These are phyloP conservation scores for Gambusia yucatana DNA, from an alignment of 2,797 vertebrate genomes.

Conservation along the genomic window DNA sequence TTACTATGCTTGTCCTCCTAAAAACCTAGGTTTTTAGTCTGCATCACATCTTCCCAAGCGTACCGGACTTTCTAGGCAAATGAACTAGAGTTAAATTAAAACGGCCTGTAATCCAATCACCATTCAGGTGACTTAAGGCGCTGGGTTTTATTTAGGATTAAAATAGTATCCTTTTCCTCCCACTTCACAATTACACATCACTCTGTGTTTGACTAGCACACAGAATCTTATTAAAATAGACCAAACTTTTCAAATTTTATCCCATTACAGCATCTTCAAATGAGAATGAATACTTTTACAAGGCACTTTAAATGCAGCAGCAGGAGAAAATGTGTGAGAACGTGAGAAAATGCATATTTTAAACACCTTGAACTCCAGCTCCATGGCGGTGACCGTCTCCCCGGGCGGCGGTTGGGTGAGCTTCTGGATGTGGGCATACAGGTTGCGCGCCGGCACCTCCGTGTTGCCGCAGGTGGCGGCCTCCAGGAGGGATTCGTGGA, in stretches of 20 bases:
- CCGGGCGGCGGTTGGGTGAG: slow-evolving; percentile 91
- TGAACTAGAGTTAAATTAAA: too few relatives aligned
- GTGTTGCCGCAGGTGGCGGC: slow-evolving; percentile 91
- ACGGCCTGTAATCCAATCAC: not conserved
- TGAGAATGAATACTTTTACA: not conserved
- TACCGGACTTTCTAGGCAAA: too few relatives aligned
- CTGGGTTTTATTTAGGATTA: not conserved
- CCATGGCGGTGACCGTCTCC: slow-evolving; percentile 93
- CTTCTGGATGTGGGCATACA: slow-evolving; percentile 96
- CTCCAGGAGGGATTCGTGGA: slow-evolving; percentile 94
- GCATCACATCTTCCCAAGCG: too few relatives aligned
- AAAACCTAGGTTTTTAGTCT: too few relatives aligned
- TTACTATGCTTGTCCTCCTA: too few relatives aligned
- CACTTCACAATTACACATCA: not conserved
- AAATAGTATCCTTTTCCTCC: not conserved
- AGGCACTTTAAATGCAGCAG: not conserved
- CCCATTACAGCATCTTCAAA: not conserved
- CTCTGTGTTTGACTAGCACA: not conserved
- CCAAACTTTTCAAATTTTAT: too few relatives aligned
- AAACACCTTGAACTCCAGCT: slow-evolving; percentile 94
- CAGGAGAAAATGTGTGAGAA: not conserved
- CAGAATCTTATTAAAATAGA: not conserved
- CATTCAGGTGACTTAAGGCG: not conserved
- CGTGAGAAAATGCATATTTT: not conserved
- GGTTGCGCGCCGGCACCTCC: slow-evolving; percentile 92